Evolutionary conservation across 2,888 invertebrate species (phyloP).

Genomic region (Ectobius pallidus): DNA sequence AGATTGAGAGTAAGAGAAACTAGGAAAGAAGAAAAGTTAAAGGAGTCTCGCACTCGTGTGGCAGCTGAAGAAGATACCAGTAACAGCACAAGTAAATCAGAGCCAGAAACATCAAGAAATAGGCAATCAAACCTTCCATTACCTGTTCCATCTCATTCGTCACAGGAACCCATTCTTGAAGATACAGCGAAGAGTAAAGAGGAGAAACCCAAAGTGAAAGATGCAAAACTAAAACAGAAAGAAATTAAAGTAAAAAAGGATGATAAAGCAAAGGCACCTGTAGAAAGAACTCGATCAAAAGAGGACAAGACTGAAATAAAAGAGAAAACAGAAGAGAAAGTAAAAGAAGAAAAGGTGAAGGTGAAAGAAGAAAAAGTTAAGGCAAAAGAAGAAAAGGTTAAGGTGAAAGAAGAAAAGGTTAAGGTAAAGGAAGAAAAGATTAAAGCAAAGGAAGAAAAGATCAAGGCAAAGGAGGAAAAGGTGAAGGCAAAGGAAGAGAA

Average conservation of each 20-base stretch:
- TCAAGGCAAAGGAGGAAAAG: slow-evolving; percentile 38
- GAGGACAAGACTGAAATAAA: slow-evolving; percentile 37
- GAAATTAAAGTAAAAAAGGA: slow-evolving; percentile 42
- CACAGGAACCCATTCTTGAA: slow-evolving; percentile 34
- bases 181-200: slow-evolving; percentile 36
- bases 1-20: slow-evolving; percentile 48
- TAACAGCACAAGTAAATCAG: background rate
- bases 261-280: slow-evolving; percentile 44
- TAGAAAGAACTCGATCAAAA: background rate
- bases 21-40: slow-evolving; percentile 36
- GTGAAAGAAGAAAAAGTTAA: slow-evolving; percentile 15
- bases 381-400: background rate
- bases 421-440: background rate
- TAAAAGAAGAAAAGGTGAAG: slow-evolving; percentile 44
- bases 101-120: background rate
- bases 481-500: slow-evolving; percentile 31
- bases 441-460: slow-evolving; percentile 43
- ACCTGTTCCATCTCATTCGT: background rate
- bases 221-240: slow-evolving; percentile 26
- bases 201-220: slow-evolving; percentile 40
- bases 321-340: slow-evolving; percentile 44
- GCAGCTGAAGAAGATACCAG: background rate
- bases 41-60: slow-evolving; percentile 7
- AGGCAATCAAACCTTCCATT: background rate
- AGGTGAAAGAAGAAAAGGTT: slow-evolving; percentile 15